Evolutionary conservation across 1,140 invertebrate genomes (phyloP).

Genomic region (Drosophila kikkawai): DNA sequence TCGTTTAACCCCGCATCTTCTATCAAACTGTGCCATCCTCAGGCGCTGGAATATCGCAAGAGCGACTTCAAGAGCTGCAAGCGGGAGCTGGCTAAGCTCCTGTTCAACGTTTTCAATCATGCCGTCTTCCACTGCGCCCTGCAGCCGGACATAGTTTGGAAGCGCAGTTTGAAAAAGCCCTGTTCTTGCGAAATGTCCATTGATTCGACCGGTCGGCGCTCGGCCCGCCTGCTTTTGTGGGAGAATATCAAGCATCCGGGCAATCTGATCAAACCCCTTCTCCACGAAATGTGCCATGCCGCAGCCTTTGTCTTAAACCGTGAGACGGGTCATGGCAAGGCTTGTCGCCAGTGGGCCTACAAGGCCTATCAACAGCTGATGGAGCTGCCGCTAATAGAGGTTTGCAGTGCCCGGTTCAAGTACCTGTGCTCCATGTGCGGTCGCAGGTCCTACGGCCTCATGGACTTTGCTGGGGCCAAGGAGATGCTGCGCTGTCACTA

Average conservation of each 20-base stretch:
- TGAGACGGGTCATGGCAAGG: constrained; percentile 91
- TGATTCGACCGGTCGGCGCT: constrained; percentile 22
- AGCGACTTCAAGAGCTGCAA: constrained; percentile 32
- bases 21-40: constrained; percentile 58
- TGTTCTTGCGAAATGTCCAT: constrained; percentile 28
- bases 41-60: constrained; percentile 35
- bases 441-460: constrained; percentile 40
- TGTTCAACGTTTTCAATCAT: constrained; percentile 63
- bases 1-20: constrained; percentile 38
- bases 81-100: constrained; percentile 32
- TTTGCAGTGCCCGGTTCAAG: constrained; percentile 42
- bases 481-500: constrained; percentile 57
- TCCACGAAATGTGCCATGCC: constrained; percentile 96
- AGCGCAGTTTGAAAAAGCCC: not conserved
- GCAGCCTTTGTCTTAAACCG: constrained; percentile 92
- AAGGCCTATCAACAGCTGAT: constrained; percentile 46
- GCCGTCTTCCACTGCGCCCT: constrained; percentile 60
- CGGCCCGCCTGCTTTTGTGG: constrained; percentile 31
- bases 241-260: constrained; percentile 70
- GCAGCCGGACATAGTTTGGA: constrained; percentile 35
- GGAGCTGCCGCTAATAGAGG: constrained; percentile 43
- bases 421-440: constrained; percentile 57
- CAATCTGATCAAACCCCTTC: constrained; percentile 89
- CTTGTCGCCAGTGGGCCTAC: constrained; percentile 90
- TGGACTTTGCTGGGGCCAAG: constrained; percentile 21